These are phyloP conservation scores for Pachymerium ferrugineum DNA, from an alignment of 2,888 invertebrate genomes.

Conservation along the genomic window DNA sequence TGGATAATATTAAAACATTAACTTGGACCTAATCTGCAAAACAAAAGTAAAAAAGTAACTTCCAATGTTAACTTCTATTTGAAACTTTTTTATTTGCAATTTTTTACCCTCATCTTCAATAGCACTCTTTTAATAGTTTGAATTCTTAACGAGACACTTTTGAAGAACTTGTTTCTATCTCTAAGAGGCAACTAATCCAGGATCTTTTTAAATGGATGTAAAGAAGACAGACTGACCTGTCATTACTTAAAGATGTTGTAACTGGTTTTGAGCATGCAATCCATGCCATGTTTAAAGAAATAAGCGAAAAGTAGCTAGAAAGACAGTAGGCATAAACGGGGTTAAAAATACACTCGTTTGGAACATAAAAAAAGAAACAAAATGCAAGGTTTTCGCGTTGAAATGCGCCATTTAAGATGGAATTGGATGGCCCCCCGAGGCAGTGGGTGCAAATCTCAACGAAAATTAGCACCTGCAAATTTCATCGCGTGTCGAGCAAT, in stretches of 20 bases:
- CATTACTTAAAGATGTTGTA: neutral
- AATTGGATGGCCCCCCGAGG: neutral
- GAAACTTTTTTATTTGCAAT: no score
- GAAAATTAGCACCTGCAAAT: constrained; percentile 29
- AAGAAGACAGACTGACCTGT: no score
- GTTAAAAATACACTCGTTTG: neutral
- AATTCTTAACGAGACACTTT: neutral
- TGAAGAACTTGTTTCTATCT: neutral
- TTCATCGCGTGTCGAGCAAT: constrained; percentile 20
- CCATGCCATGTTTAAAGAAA: neutral
- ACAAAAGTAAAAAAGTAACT: no score
- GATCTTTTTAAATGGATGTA: neutral
- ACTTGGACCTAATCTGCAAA: no score
- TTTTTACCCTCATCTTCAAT: no score
- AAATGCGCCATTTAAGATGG: constrained; percentile 3
- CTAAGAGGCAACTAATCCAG: neutral
- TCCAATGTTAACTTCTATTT: no score
- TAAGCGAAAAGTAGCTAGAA: neutral
- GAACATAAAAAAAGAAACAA: neutral
- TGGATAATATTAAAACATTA: no score
- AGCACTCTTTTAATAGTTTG: no score
- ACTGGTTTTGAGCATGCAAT: neutral
- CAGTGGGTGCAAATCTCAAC: neutral
- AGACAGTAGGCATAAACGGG: neutral
- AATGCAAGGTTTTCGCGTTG: neutral